These are phyloP conservation scores for Protosalanx chinensis DNA, from an alignment of 2,797 vertebrate species.

Conservation along the genomic window DNA sequence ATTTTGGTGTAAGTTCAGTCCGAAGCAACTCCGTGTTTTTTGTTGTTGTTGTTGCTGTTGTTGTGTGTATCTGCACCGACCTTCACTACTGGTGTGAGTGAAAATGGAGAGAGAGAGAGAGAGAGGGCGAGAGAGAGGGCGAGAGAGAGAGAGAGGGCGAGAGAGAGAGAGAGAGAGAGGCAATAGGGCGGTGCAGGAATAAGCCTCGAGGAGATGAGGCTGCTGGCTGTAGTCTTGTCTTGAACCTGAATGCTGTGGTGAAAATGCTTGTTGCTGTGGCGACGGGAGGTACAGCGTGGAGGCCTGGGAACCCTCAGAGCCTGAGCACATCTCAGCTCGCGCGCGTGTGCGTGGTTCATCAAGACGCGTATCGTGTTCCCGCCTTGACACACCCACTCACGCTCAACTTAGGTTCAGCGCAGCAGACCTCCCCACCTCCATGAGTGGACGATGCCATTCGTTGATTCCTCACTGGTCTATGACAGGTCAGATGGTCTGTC, in stretches of 20 bases:
- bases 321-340: constrained; percentile 37
- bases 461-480: constrained; percentile 42
- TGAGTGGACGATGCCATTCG: constrained; percentile 20
- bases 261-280: constrained; percentile 62
- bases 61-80: constrained; percentile 25
- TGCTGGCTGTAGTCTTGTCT: constrained; percentile 49
- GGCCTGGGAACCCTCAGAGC: constrained; percentile 31
- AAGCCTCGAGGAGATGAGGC: constrained; percentile 24
- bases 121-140: too few relatives aligned
- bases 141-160: constrained; percentile 16
- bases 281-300: constrained; percentile 44
- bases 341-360: constrained; percentile 24
- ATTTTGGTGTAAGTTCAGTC: constrained; percentile 13
- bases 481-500: constrained; percentile 13
- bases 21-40: constrained; percentile 25
- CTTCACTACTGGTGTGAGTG: constrained; percentile 21
- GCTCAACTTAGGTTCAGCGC: constrained; percentile 7
- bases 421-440: background rate
- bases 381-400: background rate
- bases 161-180: constrained; percentile 29
- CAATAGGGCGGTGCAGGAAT: too few relatives aligned
- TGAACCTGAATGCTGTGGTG: constrained; percentile 66
- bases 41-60: too few relatives aligned
- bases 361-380: background rate
- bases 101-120: constrained; percentile 39